Evolutionary conservation across 2,113 vertebrate genomes (phyloP).

Genomic region (Sturnus vulgaris): DNA sequence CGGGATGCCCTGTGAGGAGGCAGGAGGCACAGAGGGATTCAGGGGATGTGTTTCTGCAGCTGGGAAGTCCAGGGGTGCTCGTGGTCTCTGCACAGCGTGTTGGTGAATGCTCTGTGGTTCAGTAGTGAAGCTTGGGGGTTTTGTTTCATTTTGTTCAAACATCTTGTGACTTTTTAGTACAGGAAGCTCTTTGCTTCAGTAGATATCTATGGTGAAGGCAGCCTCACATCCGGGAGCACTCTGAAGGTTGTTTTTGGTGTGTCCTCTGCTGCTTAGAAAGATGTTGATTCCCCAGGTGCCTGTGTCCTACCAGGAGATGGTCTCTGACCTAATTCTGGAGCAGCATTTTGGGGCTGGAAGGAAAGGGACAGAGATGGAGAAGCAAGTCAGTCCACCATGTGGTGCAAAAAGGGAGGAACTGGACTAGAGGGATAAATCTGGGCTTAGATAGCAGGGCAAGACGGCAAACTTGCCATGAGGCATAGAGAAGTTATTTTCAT

Average conservation of each 20-base stretch:
- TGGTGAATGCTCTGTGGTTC: neutral
- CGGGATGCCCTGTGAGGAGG: too few species aligned
- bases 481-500: neutral
- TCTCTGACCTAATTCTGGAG: neutral
- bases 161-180: neutral
- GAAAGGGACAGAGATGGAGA: neutral
- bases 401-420: neutral
- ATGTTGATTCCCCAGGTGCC: neutral
- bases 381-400: neutral
- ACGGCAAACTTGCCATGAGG: neutral
- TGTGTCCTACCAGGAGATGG: neutral
- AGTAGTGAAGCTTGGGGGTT: neutral
- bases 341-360: neutral
- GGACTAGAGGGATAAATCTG: neutral
- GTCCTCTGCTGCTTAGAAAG: neutral
- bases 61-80: neutral
- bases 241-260: neutral
- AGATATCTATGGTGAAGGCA: neutral
- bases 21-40: neutral
- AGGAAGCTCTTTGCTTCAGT: neutral
- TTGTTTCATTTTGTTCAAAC: neutral
- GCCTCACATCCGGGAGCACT: neutral
- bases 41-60: neutral
- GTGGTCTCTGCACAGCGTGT: neutral
- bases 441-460: rapidly evolving